A percentile compares a stretch with the other conserved stretches of the same genome.
Conservation (phyloP, 2,797 vertebrate species). For the Melanotaenia pygmaea region DNA sequence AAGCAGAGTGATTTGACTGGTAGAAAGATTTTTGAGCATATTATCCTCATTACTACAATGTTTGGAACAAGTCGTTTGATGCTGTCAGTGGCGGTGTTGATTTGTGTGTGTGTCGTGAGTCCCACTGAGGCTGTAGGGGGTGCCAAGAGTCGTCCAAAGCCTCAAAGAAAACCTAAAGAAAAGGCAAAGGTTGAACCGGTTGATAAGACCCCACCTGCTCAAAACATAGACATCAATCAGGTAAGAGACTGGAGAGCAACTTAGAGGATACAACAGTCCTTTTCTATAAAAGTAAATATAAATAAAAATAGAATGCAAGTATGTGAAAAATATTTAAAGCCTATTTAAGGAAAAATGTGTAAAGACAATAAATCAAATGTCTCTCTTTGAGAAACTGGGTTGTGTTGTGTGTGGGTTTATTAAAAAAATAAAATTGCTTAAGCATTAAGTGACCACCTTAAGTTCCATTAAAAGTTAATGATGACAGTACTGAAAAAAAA, state of each 20-base stretch:
- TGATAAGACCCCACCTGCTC: conserved; percentile 44
- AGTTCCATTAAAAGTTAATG: background rate
- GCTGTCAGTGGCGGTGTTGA: conserved; percentile 35
- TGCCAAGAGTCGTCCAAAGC: conserved; percentile 68
- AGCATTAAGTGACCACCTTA: background rate
- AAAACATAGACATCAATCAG: conserved; percentile 71
- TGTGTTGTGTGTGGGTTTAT: background rate
- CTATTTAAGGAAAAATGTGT: background rate
- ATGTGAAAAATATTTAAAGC: background rate
- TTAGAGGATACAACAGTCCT: background rate
- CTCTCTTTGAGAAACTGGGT: too few relatives aligned
- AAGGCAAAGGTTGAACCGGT: conserved; percentile 54
- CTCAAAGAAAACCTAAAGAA: conserved; percentile 56
- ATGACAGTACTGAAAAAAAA: background rate
- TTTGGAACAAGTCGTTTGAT: conserved; percentile 34
- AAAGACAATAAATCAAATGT: background rate
- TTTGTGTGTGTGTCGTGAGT: conserved; percentile 61
- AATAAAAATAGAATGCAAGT: background rate
- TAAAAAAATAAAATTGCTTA: background rate
- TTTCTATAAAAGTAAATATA: background rate
- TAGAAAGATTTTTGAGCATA: background rate
- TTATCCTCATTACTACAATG: conserved; percentile 45
- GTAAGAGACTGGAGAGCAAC: conserved; percentile 53
- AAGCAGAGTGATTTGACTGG: background rate
- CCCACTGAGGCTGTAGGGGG: conserved; percentile 64